A percentile compares a stretch with the other conserved stretches of the same genome.
These are phyloP conservation scores for Eupithecia abbreviata DNA, from an alignment of 2,888 invertebrate genomes.

Conservation along the genomic window DNA sequence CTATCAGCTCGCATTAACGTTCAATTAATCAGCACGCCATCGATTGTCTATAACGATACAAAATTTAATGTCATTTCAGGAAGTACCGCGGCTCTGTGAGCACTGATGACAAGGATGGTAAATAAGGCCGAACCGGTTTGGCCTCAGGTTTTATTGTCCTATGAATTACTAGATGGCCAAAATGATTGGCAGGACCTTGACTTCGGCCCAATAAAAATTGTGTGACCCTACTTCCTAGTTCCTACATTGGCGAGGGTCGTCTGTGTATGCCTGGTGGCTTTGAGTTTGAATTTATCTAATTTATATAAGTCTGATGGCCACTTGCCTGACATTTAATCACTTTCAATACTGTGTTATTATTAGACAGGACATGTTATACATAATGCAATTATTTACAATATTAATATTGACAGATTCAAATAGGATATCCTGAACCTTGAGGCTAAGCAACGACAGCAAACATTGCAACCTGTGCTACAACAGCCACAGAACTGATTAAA, in stretches of 20 bases:
- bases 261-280: constrained; percentile 56
- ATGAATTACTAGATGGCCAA: constrained; percentile 76
- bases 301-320: constrained; percentile 58
- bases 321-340: constrained; percentile 25
- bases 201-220: constrained; percentile 78
- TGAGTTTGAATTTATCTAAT: constrained; percentile 60
- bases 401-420: constrained; percentile 33
- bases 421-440: constrained; percentile 43
- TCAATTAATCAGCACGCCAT: constrained; percentile 32
- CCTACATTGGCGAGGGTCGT: constrained; percentile 75
- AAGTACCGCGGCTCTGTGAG: constrained; percentile 38
- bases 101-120: constrained; percentile 49
- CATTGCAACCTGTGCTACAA: constrained; percentile 16
- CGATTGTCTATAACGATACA: constrained; percentile 27
- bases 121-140: constrained; percentile 63
- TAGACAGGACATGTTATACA: constrained; percentile 3
- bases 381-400: constrained; percentile 9
- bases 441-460: constrained; percentile 26
- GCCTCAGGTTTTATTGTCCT: constrained; percentile 76
- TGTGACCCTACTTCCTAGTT: constrained; percentile 81
- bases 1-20: constrained; percentile 9
- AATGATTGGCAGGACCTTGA: constrained; percentile 80
- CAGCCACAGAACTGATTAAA: constrained; percentile 20
- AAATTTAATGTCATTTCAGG: constrained; percentile 38
- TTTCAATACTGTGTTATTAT: constrained; percentile 12